phyloP scores from a whole-genome alignment of 2,797 vertebrate genomes.

The Tachyglossus aculeatus region DNA sequence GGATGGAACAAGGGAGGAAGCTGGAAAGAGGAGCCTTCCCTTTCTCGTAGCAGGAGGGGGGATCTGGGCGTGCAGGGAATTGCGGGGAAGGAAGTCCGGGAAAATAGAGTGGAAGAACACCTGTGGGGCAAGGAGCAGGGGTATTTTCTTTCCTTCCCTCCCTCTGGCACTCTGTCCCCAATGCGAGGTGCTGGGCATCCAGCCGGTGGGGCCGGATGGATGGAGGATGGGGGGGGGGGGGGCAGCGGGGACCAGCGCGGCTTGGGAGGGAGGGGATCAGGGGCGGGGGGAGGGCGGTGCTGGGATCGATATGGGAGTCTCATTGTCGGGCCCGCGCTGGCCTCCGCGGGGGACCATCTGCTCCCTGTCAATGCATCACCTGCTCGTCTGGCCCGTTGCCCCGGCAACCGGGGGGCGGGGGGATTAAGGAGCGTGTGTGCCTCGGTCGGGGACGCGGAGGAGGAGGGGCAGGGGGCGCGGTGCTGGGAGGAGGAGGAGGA shows the following conservation, averaged over 20 bases:
- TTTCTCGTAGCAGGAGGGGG: neutral
- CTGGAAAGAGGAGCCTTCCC: neutral
- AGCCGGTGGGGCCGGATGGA: neutral
- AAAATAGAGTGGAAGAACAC: neutral
- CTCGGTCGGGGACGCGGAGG: neutral
- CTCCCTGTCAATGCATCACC: conserved; percentile 99
- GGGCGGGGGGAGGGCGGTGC: conserved; percentile 76
- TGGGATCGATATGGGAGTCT: conserved; percentile 87
- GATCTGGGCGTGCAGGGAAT: no score
- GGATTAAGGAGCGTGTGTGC: conserved; percentile 79
- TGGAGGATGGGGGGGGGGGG: neutral
- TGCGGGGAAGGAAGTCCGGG: neutral
- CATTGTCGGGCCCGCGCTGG: conserved; percentile 90
- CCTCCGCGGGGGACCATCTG: conserved; percentile 98
- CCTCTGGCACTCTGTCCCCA: conserved; percentile 9
- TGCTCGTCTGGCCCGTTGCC: conserved; percentile 93
- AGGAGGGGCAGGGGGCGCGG: neutral
- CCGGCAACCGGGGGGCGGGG: conserved; percentile 79
- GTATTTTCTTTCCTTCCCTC: neutral
- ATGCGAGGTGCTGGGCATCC: neutral
- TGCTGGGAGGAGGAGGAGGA: neutral
- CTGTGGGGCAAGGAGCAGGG: neutral
- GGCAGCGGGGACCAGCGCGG: neutral
- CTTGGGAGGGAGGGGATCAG: conserved; percentile 39
- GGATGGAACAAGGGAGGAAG: neutral